phyloP scores from a whole-genome alignment of 2,113 vertebrate genomes.

The rabbit (Oryctolagus cuniculus) region mOryCun1.1 NC_091436.1:99543001-99543500 shows the following conservation, averaged over 20 bases:
- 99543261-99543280: neutral
- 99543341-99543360: neutral
- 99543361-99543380: neutral
- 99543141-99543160: constrained; percentile 52
- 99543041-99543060: constrained; percentile 76
- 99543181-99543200: neutral
- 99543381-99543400: neutral
- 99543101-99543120: constrained; percentile 41
- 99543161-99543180: constrained; percentile 47
- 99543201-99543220: neutral
- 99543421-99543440: neutral
- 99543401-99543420: neutral
- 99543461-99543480: neutral
- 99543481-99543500: neutral
- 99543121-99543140: constrained; percentile 46
- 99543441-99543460: neutral
- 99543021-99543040: constrained; percentile 78
- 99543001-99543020: constrained; percentile 65
- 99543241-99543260: neutral
- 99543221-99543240: neutral
- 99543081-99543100: constrained; percentile 21
- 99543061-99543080: constrained; percentile 52
- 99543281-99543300: neutral
- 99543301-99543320: neutral
- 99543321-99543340: neutral